phyloP scores from a whole-genome alignment of 2,888 invertebrate genomes.

The Callyntrura guangdongensis region DNA sequence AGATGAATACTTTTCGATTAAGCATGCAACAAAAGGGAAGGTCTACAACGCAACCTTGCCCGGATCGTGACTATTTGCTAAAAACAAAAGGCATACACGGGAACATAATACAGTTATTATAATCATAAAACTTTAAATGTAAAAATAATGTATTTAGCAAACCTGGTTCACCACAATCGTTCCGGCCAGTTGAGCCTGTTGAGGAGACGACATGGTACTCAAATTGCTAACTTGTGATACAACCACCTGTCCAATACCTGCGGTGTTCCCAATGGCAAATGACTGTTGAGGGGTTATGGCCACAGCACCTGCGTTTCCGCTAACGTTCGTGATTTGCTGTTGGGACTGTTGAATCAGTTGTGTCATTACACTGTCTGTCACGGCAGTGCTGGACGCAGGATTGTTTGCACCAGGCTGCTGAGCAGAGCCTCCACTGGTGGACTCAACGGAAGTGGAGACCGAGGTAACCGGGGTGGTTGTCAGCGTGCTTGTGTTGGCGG shows the following conservation, averaged over 20 bases:
- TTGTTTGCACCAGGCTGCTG: conserved; percentile 47
- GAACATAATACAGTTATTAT: neutral
- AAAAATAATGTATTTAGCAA: conserved; percentile 36
- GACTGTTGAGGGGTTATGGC: conserved; percentile 79
- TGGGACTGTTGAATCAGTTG: conserved; percentile 82
- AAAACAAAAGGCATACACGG: neutral
- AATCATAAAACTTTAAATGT: neutral
- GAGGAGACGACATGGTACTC: conserved; percentile 77
- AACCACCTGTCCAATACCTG: conserved; percentile 82
- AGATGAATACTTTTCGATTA: too few relatives aligned
- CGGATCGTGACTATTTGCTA: neutral
- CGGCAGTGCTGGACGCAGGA: conserved; percentile 50
- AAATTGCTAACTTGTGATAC: conserved; percentile 81
- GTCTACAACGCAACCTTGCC: neutral
- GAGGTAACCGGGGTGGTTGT: conserved; percentile 61
- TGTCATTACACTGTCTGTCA: conserved; percentile 75
- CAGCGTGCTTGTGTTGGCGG: conserved; percentile 60
- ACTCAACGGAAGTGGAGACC: conserved; percentile 60
- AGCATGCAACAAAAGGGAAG: neutral
- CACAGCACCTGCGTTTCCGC: conserved; percentile 74
- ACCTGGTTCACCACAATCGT: conserved; percentile 85
- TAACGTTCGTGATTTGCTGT: conserved; percentile 74
- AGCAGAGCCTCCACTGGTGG: conserved; percentile 56
- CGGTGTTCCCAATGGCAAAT: conserved; percentile 81
- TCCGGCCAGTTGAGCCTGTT: conserved; percentile 81